These are phyloP conservation scores for Bombus waltoni DNA, from an alignment of 1,140 invertebrate genomes.

Conservation along the genomic window DNA sequence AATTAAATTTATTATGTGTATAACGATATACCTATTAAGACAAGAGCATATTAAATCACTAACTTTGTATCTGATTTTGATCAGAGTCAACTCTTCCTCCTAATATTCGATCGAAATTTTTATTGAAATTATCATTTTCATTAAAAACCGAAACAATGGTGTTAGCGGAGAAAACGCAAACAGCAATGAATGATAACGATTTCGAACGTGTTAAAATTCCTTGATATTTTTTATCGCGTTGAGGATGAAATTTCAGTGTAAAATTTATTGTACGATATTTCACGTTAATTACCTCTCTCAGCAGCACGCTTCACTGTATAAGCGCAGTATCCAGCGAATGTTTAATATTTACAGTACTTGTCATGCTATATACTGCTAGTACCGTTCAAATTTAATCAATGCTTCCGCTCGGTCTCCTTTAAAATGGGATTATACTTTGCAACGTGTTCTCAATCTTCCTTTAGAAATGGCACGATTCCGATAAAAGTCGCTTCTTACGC, in stretches of 20 bases:
- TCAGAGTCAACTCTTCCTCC: too few species aligned
- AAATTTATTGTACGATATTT: background rate
- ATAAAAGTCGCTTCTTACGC: background rate
- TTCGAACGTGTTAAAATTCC: background rate
- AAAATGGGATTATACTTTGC: background rate
- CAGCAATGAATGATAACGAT: background rate
- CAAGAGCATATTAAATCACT: too few species aligned
- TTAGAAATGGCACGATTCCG: background rate
- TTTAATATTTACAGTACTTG: background rate
- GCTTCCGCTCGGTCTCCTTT: background rate
- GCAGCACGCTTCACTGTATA: too few species aligned
- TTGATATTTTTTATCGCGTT: background rate
- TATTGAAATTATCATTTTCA: background rate
- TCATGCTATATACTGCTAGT: background rate
- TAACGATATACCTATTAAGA: background rate
- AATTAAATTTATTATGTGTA: background rate
- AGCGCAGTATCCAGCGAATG: background rate
- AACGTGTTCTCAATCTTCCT: background rate
- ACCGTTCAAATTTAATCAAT: slow-evolving; percentile 12
- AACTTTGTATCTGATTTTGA: too few species aligned
- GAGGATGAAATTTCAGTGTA: background rate
- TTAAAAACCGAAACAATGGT: background rate
- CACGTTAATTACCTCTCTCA: slow-evolving; percentile 21
- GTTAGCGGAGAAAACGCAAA: background rate
- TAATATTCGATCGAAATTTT: background rate